Percentiles rank a stretch among this genome's conserved stretches.
These are phyloP conservation scores for Zelleria hepariella DNA, from an alignment of 2,888 invertebrate species.

Conservation along the genomic window DNA sequence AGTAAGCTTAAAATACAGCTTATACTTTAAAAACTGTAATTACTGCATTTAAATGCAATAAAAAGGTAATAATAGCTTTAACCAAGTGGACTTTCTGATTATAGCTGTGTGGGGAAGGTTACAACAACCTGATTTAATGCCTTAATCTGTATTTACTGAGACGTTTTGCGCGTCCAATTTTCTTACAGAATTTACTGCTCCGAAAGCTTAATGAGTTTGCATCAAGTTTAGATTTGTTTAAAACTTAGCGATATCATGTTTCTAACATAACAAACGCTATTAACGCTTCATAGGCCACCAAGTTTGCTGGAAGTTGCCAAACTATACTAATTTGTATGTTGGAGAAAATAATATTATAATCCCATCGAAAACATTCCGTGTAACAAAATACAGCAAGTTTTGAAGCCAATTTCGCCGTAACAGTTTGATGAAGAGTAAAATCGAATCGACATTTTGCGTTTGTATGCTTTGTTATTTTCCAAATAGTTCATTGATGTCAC, in stretches of 20 bases:
- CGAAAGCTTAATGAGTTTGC: constrained; percentile 46
- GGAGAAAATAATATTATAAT: background rate
- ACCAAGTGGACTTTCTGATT: background rate
- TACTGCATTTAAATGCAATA: no score
- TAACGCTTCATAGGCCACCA: background rate
- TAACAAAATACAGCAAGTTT: no score
- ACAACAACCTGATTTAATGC: constrained; percentile 60
- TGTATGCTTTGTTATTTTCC: no score
- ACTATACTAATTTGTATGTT: background rate
- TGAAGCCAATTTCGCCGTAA: no score
- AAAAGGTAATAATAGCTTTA: background rate
- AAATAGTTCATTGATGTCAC: no score
- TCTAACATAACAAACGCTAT: background rate
- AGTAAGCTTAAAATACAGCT: no score
- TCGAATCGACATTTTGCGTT: no score
- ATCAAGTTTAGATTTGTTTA: constrained; percentile 26
- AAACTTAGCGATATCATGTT: constrained; percentile 1
- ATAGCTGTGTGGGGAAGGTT: constrained; percentile 25
- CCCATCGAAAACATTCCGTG: background rate
- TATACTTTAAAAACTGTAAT: no score
- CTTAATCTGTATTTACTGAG: constrained; percentile 65
- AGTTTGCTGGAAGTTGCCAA: background rate
- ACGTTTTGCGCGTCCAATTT: constrained; percentile 48
- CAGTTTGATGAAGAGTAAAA: no score
- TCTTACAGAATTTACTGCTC: constrained; percentile 53